These are phyloP conservation scores for Trissolcus brochymenae DNA, from an alignment of 2,888 invertebrate species.

Conservation along the genomic window DNA sequence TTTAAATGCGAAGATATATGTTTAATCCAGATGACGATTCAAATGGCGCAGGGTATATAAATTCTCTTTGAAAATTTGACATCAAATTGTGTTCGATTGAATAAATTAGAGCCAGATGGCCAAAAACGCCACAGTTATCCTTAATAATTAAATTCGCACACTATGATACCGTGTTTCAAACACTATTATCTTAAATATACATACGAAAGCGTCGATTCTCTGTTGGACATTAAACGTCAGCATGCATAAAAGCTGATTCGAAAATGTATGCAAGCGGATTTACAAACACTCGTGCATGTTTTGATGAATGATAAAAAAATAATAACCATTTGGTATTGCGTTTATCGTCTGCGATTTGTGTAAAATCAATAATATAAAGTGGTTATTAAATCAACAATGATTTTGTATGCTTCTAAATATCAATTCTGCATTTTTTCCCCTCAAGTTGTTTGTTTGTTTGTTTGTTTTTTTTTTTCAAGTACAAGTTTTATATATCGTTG, in stretches of 20 bases:
- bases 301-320: slow-evolving; percentile 36
- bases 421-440: neutral
- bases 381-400: neutral
- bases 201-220: slow-evolving; percentile 14
- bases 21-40: no score
- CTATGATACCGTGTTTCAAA: slow-evolving; percentile 7
- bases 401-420: neutral
- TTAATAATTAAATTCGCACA: slow-evolving; percentile 18
- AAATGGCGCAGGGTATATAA: no score
- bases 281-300: slow-evolving; percentile 29
- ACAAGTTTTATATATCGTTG: neutral
- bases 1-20: no score
- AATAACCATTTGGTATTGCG: slow-evolving; percentile 29
- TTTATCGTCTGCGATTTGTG: slow-evolving; percentile 18
- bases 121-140: slow-evolving; percentile 2
- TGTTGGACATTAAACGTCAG: slow-evolving; percentile 30
- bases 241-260: slow-evolving; percentile 34
- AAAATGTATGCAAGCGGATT: slow-evolving; percentile 44
- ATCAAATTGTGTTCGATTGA: slow-evolving; percentile 1
- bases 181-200: slow-evolving; percentile 29
- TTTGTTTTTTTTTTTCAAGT: no score
- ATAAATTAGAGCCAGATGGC: slow-evolving; percentile 4
- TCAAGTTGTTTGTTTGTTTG: neutral
- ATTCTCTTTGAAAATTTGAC: no score
- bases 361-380: no score